phyloP scores from a whole-genome alignment of 2,888 invertebrate genomes.

The Frankliniella intonsa region DNA sequence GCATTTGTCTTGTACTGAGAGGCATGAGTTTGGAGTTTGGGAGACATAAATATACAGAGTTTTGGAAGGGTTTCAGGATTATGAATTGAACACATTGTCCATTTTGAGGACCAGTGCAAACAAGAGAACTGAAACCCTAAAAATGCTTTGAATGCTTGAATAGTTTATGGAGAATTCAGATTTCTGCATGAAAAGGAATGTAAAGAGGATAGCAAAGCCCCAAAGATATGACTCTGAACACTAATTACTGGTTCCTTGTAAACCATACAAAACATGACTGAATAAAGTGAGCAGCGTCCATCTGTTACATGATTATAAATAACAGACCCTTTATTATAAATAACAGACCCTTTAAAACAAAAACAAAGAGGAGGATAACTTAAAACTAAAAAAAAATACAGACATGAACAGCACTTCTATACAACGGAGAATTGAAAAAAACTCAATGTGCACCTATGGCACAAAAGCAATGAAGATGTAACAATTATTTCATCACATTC shows the following conservation, averaged over 20 bases:
- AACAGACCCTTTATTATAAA: neutral
- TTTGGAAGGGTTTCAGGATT: no score
- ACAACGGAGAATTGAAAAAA: neutral
- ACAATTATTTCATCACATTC: constrained; percentile 10
- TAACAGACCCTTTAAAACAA: neutral
- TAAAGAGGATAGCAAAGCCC: neutral
- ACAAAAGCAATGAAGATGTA: neutral
- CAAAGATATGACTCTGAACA: no score
- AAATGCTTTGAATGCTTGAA: no score
- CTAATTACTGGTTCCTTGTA: no score
- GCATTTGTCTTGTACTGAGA: no score
- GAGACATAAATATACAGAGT: no score
- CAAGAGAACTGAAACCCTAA: no score
- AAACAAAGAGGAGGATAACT: constrained; percentile 6
- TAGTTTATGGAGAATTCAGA: no score
- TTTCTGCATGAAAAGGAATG: neutral
- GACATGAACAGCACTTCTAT: neutral
- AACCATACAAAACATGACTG: neutral
- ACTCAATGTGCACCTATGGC: constrained; percentile 5
- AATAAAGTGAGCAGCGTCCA: neutral
- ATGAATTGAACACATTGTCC: no score
- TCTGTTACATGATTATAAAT: neutral
- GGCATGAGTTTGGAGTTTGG: no score
- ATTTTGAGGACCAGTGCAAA: no score
- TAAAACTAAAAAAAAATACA: constrained; percentile 4